Percentiles rank a stretch among this genome's conserved stretches.
phyloP scores from a whole-genome alignment of 2,888 invertebrate genomes.

The Hesperia comma region DNA sequence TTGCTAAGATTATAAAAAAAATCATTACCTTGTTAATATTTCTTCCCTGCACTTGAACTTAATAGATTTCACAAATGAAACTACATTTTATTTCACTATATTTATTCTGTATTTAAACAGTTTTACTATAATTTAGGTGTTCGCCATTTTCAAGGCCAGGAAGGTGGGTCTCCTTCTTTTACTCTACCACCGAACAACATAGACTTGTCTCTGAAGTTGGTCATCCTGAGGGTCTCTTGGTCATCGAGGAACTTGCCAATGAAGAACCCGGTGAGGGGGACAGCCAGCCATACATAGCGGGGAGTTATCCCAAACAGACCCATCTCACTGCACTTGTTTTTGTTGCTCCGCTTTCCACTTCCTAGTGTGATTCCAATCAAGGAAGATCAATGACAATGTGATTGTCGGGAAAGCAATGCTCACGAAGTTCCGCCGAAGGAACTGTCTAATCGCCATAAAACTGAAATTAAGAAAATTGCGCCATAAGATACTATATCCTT shows the following conservation, averaged over 20 bases:
- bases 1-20: too few species aligned
- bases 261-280: constrained; percentile 84
- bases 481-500: not conserved
- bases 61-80: constrained; percentile 10
- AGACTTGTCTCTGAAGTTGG: constrained; percentile 90
- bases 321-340: constrained; percentile 63
- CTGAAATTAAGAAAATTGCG: constrained; percentile 49
- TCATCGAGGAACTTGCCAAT: constrained; percentile 87
- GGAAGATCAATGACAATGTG: constrained; percentile 84
- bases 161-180: constrained; percentile 87
- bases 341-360: constrained; percentile 86
- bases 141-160: constrained; percentile 85
- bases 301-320: constrained; percentile 83
- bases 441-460: constrained; percentile 80
- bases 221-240: constrained; percentile 88
- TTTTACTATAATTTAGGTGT: not conserved
- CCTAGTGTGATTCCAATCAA: constrained; percentile 89
- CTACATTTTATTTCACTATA: constrained; percentile 8
- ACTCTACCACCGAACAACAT: constrained; percentile 88
- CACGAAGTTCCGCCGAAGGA: constrained; percentile 86
- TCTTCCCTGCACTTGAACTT: too few species aligned
- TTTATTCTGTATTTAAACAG: constrained; percentile 22
- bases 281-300: constrained; percentile 72
- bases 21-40: too few species aligned
- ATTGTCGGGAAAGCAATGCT: constrained; percentile 88